Evolutionary conservation across 2,113 vertebrate species (phyloP), one percentile per base, ranked within the genome.

Genomic region (Panthera uncia): DNA sequence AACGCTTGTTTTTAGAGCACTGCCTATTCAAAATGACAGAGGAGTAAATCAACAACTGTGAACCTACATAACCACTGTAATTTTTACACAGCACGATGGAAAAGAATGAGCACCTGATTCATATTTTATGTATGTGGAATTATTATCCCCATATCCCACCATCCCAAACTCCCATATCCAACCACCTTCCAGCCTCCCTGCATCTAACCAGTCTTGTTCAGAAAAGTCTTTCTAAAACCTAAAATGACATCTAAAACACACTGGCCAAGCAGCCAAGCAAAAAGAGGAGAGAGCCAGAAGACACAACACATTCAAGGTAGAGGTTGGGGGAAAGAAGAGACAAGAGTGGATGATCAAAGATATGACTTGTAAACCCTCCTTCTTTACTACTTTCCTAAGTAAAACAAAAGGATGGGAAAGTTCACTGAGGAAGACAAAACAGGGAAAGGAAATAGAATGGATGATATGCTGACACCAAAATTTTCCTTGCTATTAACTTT

Each of bases 401-500:
- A 83, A 93, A 80, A 63, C 9, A 63, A n/a, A 36, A 78, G 14
- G 12, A 78, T 90, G 27, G 16, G 21, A 79, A 9, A 74, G 31
- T 11, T 81, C 36, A 31, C 7, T 38, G 55, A 45, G 33, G 36
- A 50, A 86, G 71, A 84, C 31, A 74, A 74, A 74, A 71, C 19
- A 36, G 11, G 23, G 23, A 7, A 45, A 65, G 1, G 50, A 82
- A 89, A 21, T 11, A 63, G 15, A 73, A 41, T 41, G 29, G 10
- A 79, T 66, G 16, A 78, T 63, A 93, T 7, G 63, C 23, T 71
- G 50, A 78, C 55, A 79, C 12, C 96, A 88, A 78, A 83, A 36
- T 68, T 15, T 55, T 80, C 55, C 83, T n/a, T 0, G 5, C 38
- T 76, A 31, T 97, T 98, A 97, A 97, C 81, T 97, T 98, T 6